These are phyloP conservation scores for Eupithecia subfuscata DNA, from an alignment of 2,888 invertebrate genomes.

Conservation along the genomic window DNA sequence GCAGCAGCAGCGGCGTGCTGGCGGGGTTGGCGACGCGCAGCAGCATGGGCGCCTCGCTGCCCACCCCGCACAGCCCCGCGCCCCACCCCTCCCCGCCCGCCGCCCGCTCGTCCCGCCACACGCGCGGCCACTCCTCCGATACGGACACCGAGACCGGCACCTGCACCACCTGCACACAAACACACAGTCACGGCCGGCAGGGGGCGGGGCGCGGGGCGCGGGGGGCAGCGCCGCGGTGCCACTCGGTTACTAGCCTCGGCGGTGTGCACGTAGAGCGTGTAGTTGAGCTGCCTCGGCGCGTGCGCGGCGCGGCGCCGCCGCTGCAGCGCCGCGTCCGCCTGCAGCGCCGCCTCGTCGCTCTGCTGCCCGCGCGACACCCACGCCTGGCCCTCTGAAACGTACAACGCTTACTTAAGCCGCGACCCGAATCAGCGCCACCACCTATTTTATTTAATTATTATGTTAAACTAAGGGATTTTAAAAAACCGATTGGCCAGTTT, in stretches of 20 bases:
- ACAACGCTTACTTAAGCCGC: no score
- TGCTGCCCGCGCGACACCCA: conserved; percentile 30
- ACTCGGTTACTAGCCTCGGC: conserved; percentile 60
- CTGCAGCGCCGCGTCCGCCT: conserved; percentile 44
- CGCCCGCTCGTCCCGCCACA: conserved; percentile 1
- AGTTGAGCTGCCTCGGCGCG: conserved; percentile 76
- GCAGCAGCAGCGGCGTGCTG: conserved; percentile 87
- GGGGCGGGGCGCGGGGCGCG: no score
- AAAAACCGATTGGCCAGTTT: no score
- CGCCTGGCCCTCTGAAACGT: conserved; percentile 38
- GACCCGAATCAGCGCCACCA: no score
- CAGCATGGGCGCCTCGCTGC: conserved; percentile 82
- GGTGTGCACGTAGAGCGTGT: conserved; percentile 90
- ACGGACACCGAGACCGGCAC: conserved; percentile 13
- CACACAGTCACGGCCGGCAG: neutral
- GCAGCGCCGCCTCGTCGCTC: conserved; percentile 30
- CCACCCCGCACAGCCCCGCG: conserved; percentile 50
- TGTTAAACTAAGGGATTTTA: no score
- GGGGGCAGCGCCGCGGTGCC: no score
- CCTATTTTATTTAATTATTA: no score
- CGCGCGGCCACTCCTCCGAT: conserved; percentile 28
- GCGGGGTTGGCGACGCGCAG: conserved; percentile 90
- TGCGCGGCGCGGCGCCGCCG: conserved; percentile 42
- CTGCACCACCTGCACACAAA: conserved; percentile 13
- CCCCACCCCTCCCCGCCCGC: conserved; percentile 11